A percentile compares a stretch with the other conserved stretches of the same genome.
phyloP scores from a whole-genome alignment of 2,797 vertebrate species.

The Salarias fasciatus region DNA sequence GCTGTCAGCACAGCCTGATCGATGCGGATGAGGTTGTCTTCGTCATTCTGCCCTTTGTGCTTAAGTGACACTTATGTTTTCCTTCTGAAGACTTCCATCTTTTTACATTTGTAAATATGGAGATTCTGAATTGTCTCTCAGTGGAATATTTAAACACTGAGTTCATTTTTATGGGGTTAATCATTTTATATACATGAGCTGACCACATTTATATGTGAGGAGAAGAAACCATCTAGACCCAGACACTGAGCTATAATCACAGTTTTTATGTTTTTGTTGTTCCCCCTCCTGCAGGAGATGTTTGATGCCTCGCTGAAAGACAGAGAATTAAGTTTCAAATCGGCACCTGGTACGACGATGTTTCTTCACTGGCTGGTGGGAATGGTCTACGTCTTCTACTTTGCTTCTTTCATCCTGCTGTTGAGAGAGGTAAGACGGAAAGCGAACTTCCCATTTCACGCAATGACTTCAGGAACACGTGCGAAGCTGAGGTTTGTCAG shows the following conservation, averaged over 20 bases:
- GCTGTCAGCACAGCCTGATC: background rate
- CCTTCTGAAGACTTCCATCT: background rate
- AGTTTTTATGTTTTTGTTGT: no score
- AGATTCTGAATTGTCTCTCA: no score
- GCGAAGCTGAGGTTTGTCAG: no score
- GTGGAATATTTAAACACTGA: no score
- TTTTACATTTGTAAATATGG: background rate
- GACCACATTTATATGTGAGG: background rate
- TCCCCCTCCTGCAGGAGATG: constrained; percentile 89
- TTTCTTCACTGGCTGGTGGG: constrained; percentile 99
- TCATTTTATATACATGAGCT: no score
- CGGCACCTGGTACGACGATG: constrained; percentile 98
- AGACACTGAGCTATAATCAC: background rate
- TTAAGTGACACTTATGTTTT: background rate
- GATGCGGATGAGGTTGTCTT: background rate
- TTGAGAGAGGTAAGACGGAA: constrained; percentile 89
- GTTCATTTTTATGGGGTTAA: no score
- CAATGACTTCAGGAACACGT: no score
- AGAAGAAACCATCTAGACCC: background rate
- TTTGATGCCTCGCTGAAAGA: constrained; percentile 98
- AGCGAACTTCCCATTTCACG: background rate
- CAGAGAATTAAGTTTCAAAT: constrained; percentile 96
- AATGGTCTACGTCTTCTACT: constrained; percentile 99
- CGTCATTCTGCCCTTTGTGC: background rate
- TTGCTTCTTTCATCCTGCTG: constrained; percentile 97